Evolutionary conservation across 2,113 vertebrate species (phyloP).

Genomic region (Zosterops hypoxanthus): DNA sequence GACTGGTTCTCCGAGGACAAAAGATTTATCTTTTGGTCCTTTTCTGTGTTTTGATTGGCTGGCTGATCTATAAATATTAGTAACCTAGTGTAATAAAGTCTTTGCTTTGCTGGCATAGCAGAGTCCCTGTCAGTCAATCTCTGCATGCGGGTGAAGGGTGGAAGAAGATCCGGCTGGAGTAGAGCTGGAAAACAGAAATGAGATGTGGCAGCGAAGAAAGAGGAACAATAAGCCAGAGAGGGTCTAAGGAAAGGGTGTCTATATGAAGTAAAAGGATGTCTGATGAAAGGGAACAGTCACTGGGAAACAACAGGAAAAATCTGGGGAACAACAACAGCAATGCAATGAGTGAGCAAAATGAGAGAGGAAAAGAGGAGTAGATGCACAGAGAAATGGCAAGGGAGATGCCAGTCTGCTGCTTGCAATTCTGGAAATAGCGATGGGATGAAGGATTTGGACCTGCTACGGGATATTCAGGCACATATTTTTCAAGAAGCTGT

Average conservation of each 20-base stretch:
- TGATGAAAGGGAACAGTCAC: neutral
- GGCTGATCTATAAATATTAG: neutral
- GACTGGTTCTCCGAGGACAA: neutral
- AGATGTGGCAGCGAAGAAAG: neutral
- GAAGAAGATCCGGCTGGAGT: constrained; percentile 30
- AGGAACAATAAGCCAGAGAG: neutral
- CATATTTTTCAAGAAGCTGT: neutral
- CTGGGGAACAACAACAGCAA: neutral
- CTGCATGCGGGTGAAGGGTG: neutral
- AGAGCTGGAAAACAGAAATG: constrained; percentile 48
- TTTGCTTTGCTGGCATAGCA: neutral
- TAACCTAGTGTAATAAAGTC: neutral
- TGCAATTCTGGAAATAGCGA: constrained; percentile 2
- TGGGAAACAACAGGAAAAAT: neutral
- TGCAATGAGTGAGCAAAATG: neutral
- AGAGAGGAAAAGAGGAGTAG: neutral
- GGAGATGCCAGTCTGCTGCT: neutral
- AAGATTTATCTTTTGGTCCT: neutral
- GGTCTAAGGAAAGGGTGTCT: neutral
- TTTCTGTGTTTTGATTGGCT: neutral
- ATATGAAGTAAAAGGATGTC: neutral
- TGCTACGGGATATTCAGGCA: neutral
- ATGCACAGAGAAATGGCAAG: neutral
- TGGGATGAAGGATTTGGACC: neutral
- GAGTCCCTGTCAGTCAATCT: neutral